phyloP scores from a whole-genome alignment of 1,140 invertebrate genomes.

The Marisa cornuarietis region DNA sequence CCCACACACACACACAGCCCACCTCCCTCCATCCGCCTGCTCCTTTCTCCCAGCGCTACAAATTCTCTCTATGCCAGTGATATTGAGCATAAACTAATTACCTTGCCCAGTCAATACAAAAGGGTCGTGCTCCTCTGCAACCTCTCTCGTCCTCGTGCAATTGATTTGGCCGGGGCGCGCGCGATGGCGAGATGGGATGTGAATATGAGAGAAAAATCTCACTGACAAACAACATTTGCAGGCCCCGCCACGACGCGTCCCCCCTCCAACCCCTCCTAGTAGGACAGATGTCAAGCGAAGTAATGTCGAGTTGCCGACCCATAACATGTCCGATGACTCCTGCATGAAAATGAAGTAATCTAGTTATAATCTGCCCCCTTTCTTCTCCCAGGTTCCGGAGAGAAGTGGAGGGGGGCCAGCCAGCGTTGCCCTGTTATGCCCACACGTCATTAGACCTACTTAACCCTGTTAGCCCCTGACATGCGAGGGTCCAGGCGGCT shows the following conservation, averaged over 20 bases:
- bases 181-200: conserved; percentile 1
- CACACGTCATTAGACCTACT: conserved; percentile 23
- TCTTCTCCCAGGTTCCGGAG: too few relatives aligned
- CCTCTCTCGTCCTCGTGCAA: conserved; percentile 5
- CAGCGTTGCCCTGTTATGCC: neutral
- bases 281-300: conserved; percentile 10
- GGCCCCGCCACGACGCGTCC: conserved; percentile 5
- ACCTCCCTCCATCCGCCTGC: neutral
- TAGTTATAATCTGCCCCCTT: too few relatives aligned
- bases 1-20: neutral
- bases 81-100: conserved; percentile 41
- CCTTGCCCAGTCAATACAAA: conserved; percentile 26
- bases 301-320: too few relatives aligned
- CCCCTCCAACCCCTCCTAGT: neutral
- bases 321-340: too few relatives aligned
- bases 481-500: too few relatives aligned
- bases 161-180: neutral
- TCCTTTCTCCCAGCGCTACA: neutral
- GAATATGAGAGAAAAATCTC: conserved; percentile 22
- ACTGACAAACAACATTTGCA: conserved; percentile 20
- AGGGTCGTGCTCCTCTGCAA: conserved; percentile 1
- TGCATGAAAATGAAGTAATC: too few relatives aligned
- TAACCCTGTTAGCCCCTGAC: conserved; percentile 13
- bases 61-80: conserved; percentile 26
- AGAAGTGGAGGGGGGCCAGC: too few relatives aligned